phyloP scores from a whole-genome alignment of 2,113 vertebrate genomes.

The Phaethornis superciliosus region DNA sequence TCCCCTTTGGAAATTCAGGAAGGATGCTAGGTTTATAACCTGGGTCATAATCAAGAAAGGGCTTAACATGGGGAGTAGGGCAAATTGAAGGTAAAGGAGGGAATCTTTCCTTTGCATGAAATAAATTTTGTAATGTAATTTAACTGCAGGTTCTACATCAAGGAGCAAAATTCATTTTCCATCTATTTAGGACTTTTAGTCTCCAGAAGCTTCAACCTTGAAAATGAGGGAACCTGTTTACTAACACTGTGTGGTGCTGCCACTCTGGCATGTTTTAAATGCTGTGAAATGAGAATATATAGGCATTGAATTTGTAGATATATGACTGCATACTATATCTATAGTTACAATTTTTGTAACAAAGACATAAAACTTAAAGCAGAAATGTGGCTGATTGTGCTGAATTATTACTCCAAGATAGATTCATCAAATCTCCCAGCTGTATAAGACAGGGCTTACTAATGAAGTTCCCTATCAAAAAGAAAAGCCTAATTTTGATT shows the following conservation, averaged over 20 bases:
- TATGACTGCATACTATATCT: conserved; percentile 6
- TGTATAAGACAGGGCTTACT: conserved; percentile 98
- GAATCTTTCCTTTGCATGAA: conserved; percentile 40
- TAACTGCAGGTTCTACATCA: conserved; percentile 33
- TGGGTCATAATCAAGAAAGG: conserved; percentile 14
- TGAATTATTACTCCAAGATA: conserved; percentile 96
- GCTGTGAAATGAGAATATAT: conserved; percentile 53
- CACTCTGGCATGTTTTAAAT: conserved; percentile 32
- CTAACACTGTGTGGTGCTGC: conserved; percentile 18
- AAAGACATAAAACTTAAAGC: conserved; percentile 86
- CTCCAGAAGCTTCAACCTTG: conserved; percentile 17
- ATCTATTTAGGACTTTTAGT: conserved; percentile 7
- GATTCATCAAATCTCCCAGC: conserved; percentile 97
- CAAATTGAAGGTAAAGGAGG: background rate
- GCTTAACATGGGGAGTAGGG: background rate
- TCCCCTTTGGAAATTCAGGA: conserved; percentile 2
- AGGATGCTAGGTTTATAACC: background rate
- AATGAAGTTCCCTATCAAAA: conserved; percentile 99
- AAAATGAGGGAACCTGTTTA: conserved; percentile 61
- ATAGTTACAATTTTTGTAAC: conserved; percentile 78
- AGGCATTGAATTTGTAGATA: conserved; percentile 40
- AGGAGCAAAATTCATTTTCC: conserved; percentile 43
- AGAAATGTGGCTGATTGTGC: conserved; percentile 92
- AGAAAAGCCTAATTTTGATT: conserved; percentile 99
- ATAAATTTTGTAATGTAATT: conserved; percentile 36